Evolutionary conservation across 1,140 invertebrate genomes (phyloP), one percentile per base, ranked within the genome.

Genomic region (Bombus waltoni): DNA sequence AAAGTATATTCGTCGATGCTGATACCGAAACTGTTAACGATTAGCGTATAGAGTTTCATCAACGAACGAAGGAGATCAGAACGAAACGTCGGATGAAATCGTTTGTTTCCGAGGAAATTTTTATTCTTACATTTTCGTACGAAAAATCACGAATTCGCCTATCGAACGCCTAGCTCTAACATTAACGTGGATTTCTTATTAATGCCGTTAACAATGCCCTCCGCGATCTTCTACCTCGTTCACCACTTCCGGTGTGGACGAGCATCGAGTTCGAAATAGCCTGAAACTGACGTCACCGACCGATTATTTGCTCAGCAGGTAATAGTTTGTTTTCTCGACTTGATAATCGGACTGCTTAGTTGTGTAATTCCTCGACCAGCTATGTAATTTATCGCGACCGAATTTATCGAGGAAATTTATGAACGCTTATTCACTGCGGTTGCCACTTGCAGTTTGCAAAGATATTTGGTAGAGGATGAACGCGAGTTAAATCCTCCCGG

Each of bases 261-360:
- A 42, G 65, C 38, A 40, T 44, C 40, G 62, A 32, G 32, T 76
- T 57, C 66, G 44, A 65, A 76, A 83, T 32, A 40, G 22, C 42
- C 40, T 0, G 0, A 3, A 6, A 10, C 42, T 75, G 59, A 76
- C 81, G 72, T 75, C 59, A 76, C 42, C 10, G 3, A 1, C 9
- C 53, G 40, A 74, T 83, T 76, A 76, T 76, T 76, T 83, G 32
- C 25, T 22, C 32, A 2, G n/a, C 42, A 10, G 32, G 32, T 75
- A 53, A 83, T 66, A 22, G 81, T 76, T 83, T 68, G 38, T 76
- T 75, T 74, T 73, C 25, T 22, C 57, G 57, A 9, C 2, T 18
- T 5, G 42, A 47, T 73, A 82, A 82, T 65, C 47, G 57, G 38
- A 42, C 22, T 44, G 44, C 13, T 15, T 10, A 10, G 32, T 35